Conservation (phyloP, 2,888 invertebrate genomes). For the Acanthosepion esculentum region DNA sequence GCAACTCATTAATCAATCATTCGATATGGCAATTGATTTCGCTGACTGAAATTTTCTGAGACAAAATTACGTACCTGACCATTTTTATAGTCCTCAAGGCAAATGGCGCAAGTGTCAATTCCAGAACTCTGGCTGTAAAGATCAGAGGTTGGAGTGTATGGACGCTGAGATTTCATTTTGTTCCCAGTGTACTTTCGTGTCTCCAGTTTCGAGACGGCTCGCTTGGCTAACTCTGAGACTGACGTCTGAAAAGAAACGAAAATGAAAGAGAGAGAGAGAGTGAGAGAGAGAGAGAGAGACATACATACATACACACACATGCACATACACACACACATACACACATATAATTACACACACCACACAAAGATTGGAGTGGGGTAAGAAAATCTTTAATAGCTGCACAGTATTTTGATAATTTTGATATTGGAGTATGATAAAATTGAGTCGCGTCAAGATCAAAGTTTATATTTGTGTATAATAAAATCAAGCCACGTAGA, state of each 20-base stretch:
- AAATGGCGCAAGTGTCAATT: conserved; percentile 75
- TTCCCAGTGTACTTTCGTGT: conserved; percentile 62
- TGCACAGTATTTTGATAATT: too few species aligned
- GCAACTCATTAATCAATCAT: too few species aligned
- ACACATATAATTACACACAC: too few species aligned
- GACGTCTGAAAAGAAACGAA: conserved; percentile 57
- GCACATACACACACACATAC: not conserved
- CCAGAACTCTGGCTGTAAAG: conserved; percentile 59
- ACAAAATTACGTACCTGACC: conserved; percentile 67
- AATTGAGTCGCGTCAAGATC: too few species aligned
- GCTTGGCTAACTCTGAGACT: conserved; percentile 62
- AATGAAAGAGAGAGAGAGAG: not conserved
- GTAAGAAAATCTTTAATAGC: too few species aligned
- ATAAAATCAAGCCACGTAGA: too few species aligned
- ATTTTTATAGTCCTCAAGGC: conserved; percentile 76
- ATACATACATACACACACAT: not conserved
- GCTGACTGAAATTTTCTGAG: not conserved
- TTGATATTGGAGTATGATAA: too few species aligned
- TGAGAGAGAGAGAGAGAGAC: not conserved
- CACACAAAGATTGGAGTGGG: too few species aligned
- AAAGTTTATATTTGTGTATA: too few species aligned
- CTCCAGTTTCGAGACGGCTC: conserved; percentile 64
- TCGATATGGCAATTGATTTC: too few species aligned
- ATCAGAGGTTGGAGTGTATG: conserved; percentile 56
- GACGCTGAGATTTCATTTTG: conserved; percentile 51